These are phyloP conservation scores for Hemichromis elongatus DNA, from an alignment of 2,113 vertebrate species.

Conservation along the genomic window DNA sequence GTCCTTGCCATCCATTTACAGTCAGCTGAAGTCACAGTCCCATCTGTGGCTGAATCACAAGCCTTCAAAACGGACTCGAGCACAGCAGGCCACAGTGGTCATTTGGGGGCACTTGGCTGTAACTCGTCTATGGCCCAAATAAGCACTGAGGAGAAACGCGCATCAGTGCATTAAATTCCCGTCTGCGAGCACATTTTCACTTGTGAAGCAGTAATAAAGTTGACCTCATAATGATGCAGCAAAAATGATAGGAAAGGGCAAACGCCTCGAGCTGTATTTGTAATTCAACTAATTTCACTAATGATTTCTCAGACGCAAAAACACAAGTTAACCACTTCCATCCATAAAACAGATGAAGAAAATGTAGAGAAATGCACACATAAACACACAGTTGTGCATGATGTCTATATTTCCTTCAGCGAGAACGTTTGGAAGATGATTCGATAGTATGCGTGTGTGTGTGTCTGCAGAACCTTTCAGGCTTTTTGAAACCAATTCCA, in stretches of 20 bases:
- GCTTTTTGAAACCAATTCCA: neutral
- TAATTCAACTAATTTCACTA: neutral
- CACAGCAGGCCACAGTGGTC: constrained; percentile 15
- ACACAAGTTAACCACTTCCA: neutral
- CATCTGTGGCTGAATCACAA: constrained; percentile 15
- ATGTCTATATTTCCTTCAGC: neutral
- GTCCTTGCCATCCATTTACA: constrained; percentile 2
- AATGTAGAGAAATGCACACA: neutral
- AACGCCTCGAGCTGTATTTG: neutral
- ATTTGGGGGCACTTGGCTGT: constrained; percentile 5
- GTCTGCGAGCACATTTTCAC: neutral
- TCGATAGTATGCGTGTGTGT: neutral
- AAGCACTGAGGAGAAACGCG: constrained; percentile 12
- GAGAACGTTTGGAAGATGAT: neutral
- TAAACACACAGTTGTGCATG: neutral
- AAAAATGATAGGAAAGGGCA: neutral
- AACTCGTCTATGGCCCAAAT: constrained; percentile 16
- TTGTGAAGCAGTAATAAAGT: neutral
- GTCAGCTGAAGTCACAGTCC: constrained; percentile 22
- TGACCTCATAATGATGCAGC: neutral
- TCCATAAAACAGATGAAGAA: neutral
- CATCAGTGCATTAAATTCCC: constrained; percentile 26
- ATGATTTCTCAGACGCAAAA: neutral
- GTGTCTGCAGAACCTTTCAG: neutral
- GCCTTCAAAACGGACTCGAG: neutral